Conservation (phyloP, 1,140 invertebrate species). For the Rhagoletis pomonella region DNA sequence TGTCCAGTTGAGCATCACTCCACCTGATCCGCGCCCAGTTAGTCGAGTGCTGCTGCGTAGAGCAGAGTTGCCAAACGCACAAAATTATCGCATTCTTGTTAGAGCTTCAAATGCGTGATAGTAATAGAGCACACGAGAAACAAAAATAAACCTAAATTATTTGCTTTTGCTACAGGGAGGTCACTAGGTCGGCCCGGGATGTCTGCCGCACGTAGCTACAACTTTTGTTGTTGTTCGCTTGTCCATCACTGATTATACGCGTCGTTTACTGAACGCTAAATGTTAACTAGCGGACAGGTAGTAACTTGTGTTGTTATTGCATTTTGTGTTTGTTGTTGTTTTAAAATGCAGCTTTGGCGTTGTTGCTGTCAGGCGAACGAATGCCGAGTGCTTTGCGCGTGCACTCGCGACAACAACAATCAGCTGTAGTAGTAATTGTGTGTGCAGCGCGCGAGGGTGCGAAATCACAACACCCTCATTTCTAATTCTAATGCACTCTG, state of each 20-base stretch:
- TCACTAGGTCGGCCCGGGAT: conserved; percentile 69
- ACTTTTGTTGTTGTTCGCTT: background rate
- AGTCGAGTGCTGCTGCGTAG: background rate
- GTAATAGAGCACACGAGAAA: background rate
- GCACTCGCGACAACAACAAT: background rate
- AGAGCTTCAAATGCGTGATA: background rate
- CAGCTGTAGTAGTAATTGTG: background rate
- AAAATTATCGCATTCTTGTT: background rate
- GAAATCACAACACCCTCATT: background rate
- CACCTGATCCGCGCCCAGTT: background rate
- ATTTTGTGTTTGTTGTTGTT: too few relatives aligned
- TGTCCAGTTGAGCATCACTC: background rate
- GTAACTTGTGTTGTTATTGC: background rate
- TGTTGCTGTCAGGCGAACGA: background rate
- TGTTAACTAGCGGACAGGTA: background rate
- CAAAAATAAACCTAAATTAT: background rate
- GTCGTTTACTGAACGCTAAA: background rate
- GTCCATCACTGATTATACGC: background rate
- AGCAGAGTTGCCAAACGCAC: conserved; percentile 47
- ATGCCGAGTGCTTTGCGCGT: background rate
- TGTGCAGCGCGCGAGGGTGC: background rate
- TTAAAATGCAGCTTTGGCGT: too few relatives aligned
- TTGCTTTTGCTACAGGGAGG: conserved; percentile 62
- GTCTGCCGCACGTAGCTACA: conserved; percentile 13
- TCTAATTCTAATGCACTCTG: background rate